Evolutionary conservation across 2,888 invertebrate species (phyloP), one percentile per base, ranked within the genome.

Genomic region (Chorisops tibialis): DNA sequence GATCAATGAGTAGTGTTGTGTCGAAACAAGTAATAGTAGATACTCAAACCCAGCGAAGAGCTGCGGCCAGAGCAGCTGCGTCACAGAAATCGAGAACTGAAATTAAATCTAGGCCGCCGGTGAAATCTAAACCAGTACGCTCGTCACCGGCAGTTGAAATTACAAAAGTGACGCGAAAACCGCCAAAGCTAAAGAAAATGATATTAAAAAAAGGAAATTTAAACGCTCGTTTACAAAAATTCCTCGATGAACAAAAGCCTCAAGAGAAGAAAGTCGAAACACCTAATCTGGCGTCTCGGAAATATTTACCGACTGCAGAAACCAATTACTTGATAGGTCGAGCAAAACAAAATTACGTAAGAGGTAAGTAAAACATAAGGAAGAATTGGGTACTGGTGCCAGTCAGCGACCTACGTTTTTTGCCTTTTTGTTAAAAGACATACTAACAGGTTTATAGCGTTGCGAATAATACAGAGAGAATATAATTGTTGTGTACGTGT

Each of bases 291-390:
- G 50, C 50, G 16, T 50, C 50, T 6, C 12, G 16, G 22, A n/a
- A 22, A n/a, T 48, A 48, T 48, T 21, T 48, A 35, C 16, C 37
- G 3, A 35, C 16, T 1, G 35, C 50, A 7, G 50, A 50, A 18
- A 14, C 35, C 3, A 50, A 50, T 37, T n/a, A 16, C 6, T 50
- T 35, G 14, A 50, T 16, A 16, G 30, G 35, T 1, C 9, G 12
- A 50, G 50, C 50, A 3, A 50, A 50, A 18, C 14, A 9, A 18
- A 30, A 16, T 2, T 35, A 35, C 16, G 16, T 35, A 9, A 3
- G 16, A 50, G 50, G 50, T 50, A 35, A 50, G 16, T 6, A 14
- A n/a, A 24, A n/a, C n/a, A n/a, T n/a, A n/a, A n/a, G n/a, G n/a
- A n/a, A n/a, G n/a, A n/a, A n/a, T n/a, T n/a, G n/a, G n/a, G n/a